These are phyloP conservation scores for Saccostrea echinata DNA, from an alignment of 1,140 invertebrate genomes.

Conservation along the genomic window DNA sequence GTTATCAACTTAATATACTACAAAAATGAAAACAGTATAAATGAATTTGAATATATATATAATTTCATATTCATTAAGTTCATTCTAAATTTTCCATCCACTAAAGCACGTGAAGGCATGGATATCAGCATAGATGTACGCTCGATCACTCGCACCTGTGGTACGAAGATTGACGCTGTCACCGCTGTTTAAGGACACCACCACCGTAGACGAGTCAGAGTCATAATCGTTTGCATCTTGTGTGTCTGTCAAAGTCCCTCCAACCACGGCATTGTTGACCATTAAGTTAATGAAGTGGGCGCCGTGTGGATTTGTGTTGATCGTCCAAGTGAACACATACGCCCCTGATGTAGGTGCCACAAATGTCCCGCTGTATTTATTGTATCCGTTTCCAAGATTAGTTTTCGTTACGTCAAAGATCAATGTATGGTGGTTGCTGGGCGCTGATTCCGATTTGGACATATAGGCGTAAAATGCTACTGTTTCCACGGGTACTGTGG, in stretches of 20 bases:
- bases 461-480: slow-evolving; percentile 39
- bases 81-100: background rate
- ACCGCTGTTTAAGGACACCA: background rate
- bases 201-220: background rate
- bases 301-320: background rate
- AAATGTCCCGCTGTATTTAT: slow-evolving; percentile 25
- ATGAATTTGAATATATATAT: no score
- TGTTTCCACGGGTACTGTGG: background rate
- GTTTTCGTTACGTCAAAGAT: slow-evolving; percentile 29
- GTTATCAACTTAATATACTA: no score
- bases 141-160: background rate
- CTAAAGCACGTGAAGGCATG: background rate
- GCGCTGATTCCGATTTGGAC: background rate
- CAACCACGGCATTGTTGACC: slow-evolving; percentile 8
- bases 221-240: background rate
- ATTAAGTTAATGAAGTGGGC: background rate
- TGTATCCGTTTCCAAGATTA: slow-evolving; percentile 32
- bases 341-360: background rate
- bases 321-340: slow-evolving; percentile 38
- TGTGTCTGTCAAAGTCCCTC: background rate
- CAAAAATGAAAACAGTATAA: no score
- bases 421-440: background rate
- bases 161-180: slow-evolving; percentile 15
- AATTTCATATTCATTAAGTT: background rate
- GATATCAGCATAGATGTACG: background rate